These are phyloP conservation scores for Vanessa tameamea DNA, from an alignment of 1,140 invertebrate genomes.

Conservation along the genomic window DNA sequence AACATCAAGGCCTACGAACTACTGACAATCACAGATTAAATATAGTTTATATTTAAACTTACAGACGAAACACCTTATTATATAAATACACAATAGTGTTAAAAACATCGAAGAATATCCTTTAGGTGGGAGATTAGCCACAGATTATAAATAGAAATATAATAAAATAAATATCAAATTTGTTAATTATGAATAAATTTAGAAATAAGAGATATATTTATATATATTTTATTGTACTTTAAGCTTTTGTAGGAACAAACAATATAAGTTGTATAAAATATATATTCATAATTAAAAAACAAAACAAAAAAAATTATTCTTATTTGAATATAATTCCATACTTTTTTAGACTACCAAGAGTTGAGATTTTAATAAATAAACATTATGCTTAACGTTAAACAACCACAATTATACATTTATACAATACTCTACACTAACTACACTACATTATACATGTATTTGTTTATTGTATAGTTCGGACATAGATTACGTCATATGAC, in stretches of 20 bases:
- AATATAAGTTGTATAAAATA: background rate
- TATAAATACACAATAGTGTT: constrained; percentile 34
- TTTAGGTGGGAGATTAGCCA: constrained; percentile 24
- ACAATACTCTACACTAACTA: no score
- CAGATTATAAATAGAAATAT: constrained; percentile 8
- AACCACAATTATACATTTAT: background rate
- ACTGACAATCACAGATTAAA: constrained; percentile 28
- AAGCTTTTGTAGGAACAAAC: background rate
- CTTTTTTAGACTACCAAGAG: no score
- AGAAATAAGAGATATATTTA: background rate
- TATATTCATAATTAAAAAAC: background rate
- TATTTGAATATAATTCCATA: background rate
- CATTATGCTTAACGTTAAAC: background rate
- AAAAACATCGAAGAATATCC: constrained; percentile 33
- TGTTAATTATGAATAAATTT: background rate
- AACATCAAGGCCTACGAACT: constrained; percentile 11
- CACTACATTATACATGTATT: no score
- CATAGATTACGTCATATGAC: no score
- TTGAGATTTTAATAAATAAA: no score
- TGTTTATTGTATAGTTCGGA: no score
- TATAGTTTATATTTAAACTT: constrained; percentile 12
- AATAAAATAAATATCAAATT: background rate
- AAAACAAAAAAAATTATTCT: background rate
- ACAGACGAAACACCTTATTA: background rate
- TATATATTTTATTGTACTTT: background rate